Evolutionary conservation across 2,113 vertebrate genomes (phyloP).

Genomic region (Pterophyllum scalare): DNA sequence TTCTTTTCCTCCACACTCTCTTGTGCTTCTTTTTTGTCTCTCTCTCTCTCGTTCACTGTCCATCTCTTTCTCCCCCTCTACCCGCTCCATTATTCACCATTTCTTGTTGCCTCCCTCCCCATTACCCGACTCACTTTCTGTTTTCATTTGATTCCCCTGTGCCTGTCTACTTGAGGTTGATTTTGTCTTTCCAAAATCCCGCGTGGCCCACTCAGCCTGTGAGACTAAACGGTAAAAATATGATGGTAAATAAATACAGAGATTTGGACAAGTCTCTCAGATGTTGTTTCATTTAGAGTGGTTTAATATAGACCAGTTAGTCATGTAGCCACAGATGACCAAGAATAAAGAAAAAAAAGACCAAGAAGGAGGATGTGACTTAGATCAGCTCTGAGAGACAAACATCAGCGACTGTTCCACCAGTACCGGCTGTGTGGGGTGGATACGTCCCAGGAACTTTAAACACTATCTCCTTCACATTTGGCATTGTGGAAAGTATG

Average conservation of each 20-base stretch:
- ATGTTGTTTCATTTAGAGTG: not conserved
- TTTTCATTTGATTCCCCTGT: constrained; percentile 23
- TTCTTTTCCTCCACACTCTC: constrained; percentile 54
- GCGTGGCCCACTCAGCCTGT: not conserved
- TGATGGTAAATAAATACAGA: constrained; percentile 12
- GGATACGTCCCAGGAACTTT: constrained; percentile 11
- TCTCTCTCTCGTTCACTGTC: constrained; percentile 23
- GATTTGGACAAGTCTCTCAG: not conserved
- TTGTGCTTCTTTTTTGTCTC: constrained; percentile 51
- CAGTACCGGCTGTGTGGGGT: not conserved
- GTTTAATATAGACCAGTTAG: constrained; percentile 9
- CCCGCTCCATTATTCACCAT: constrained; percentile 33
- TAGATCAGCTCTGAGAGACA: constrained; percentile 11
- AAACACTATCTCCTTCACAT: constrained; percentile 8
- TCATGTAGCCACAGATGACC: not conserved
- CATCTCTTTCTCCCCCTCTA: constrained; percentile 17
- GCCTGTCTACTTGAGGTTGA: not conserved
- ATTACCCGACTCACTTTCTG: constrained; percentile 26
- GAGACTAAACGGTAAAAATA: constrained; percentile 26
- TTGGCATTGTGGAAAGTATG: not conserved
- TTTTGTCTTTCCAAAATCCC: constrained; percentile 20
- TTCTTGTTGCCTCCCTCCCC: constrained; percentile 25
- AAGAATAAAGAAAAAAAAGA: not conserved
- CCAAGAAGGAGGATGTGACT: not conserved
- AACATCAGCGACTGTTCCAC: not conserved